Conservation (phyloP, 2,113 vertebrate genomes). For the Psittacula cyanocephala region DNA sequence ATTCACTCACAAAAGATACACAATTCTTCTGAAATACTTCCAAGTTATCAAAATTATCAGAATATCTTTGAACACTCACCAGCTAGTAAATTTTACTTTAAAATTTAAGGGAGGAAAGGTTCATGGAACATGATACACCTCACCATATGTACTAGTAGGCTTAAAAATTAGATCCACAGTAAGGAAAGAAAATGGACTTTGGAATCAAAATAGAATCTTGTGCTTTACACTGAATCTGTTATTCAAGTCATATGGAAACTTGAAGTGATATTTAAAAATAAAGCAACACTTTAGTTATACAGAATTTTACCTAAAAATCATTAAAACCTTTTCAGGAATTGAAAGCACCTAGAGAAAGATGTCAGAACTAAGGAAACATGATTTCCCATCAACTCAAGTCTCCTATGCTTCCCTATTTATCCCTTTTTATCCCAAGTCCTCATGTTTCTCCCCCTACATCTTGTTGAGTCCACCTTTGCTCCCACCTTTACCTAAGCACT, state of each 20-base stretch:
- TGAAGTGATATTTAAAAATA: background rate
- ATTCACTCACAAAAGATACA: background rate
- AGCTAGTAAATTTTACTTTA: background rate
- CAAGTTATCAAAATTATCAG: background rate
- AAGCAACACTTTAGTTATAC: background rate
- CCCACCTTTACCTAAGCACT: background rate
- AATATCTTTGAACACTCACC: background rate
- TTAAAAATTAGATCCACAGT: background rate
- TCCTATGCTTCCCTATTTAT: background rate
- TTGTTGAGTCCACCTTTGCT: fast-evolving
- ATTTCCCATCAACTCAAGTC: background rate
- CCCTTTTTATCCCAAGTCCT: background rate
- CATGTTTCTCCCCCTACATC: background rate
- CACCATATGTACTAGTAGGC: background rate
- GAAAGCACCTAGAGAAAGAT: background rate
- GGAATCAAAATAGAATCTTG: background rate
- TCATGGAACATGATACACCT: background rate
- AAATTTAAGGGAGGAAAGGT: background rate
- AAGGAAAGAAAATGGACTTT: background rate
- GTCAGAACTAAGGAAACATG: background rate
- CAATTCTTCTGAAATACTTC: background rate
- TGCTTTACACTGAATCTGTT: background rate
- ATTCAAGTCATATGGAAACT: background rate
- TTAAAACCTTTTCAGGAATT: background rate
- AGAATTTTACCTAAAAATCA: background rate